Base-by-base conservation (phyloP, 1,140 invertebrate species). In the Samia ricini region DNA sequence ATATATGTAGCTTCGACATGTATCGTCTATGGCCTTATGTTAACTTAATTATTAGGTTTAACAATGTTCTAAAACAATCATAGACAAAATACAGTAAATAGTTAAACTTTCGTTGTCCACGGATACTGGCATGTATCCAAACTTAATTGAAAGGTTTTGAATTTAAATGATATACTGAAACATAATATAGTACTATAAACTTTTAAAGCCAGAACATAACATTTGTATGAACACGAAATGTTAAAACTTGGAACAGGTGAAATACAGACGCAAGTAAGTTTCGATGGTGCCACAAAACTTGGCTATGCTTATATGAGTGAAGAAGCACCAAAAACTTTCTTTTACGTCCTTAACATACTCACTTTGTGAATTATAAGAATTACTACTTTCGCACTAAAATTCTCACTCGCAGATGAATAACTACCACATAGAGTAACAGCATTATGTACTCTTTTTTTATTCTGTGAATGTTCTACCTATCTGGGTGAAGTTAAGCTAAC, bases 301-400 rank as follows among this genome's bases (percentile, higher is more conserved):
- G 15, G n/a, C 26, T 15, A 66, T 71, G 67, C 73, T 80, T 68
- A 56, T 68, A 73, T 74, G 73, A 81, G 74, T 76, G 77, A 85
- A 74, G 72, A 80, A 80, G 77, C 85, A 88, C 87, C 79, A 75
- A 68, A 85, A 89, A 85, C 77, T 84, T 85, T 76, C 73, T 77
- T 80, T 75, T 76, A 75, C 70, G 74, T 72, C 78, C 71, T 66
- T 71, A 65, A 71, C 74, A 75, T 71, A 74, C 66, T 76, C 73
- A 70, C 76, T 81, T 83, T 81, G 80, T 80, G 74, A 82, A 83
- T 82, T 83, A 80, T 81, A 77, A 84, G 69, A 74, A 66, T 72
- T 64, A 67, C 68, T 79, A 69, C 72, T 77, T 78, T 81, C 63
- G 73, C 75, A 78, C 74, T 77, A 85, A 85, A 85, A 88, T 76